phyloP scores from a whole-genome alignment of 2,113 vertebrate genomes.

The Hirundichthys speculiger region DNA sequence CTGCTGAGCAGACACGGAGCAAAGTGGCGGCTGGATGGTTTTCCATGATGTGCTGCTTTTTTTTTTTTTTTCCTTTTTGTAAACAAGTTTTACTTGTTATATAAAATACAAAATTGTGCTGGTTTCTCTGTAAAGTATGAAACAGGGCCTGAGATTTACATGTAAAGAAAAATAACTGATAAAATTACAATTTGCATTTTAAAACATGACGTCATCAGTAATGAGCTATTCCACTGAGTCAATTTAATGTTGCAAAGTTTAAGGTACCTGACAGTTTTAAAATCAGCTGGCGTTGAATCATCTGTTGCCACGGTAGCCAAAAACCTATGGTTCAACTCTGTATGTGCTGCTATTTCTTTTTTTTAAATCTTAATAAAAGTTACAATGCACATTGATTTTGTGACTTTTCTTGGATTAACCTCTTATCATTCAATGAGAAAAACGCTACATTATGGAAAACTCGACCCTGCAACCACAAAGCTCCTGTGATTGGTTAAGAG shows the following conservation, averaged over 20 bases:
- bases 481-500: slow-evolving; percentile 43
- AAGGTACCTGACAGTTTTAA: slow-evolving; percentile 23
- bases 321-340: not conserved
- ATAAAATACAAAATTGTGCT: slow-evolving; percentile 56
- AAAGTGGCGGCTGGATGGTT: slow-evolving; percentile 35
- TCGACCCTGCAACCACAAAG: slow-evolving; percentile 21
- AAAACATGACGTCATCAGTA: not conserved
- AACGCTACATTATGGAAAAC: slow-evolving; percentile 47
- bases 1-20: slow-evolving; percentile 47
- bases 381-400: not conserved
- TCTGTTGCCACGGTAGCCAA: not conserved
- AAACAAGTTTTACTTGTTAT: not conserved
- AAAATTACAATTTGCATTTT: not conserved
- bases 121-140: slow-evolving; percentile 24
- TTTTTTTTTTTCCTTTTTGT: not conserved
- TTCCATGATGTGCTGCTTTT: slow-evolving; percentile 26
- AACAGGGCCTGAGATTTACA: slow-evolving; percentile 5
- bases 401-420: not conserved
- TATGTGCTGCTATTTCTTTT: not conserved
- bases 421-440: not conserved
- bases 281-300: slow-evolving; percentile 38
- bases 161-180: too few relatives aligned
- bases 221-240: too few relatives aligned
- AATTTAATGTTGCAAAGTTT: too few relatives aligned
- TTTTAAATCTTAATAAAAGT: not conserved